phyloP scores from a whole-genome alignment of 2,888 invertebrate species.

The Panzeria rudis region DNA sequence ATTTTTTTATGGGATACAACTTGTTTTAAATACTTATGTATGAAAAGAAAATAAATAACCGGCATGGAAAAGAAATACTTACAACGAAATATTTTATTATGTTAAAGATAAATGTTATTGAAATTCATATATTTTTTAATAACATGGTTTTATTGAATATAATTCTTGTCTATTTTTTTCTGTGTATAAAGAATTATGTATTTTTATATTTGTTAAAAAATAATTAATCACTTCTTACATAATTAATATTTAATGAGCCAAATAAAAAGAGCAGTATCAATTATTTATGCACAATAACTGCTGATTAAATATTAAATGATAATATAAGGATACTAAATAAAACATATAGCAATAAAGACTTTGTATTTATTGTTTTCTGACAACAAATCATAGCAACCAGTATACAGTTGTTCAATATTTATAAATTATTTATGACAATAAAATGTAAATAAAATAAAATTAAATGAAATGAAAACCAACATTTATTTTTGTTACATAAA shows the following conservation, averaged over 20 bases:
- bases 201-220: not conserved
- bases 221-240: not conserved
- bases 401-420: not conserved
- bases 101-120: too few species aligned
- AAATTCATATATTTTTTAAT: too few species aligned
- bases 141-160: too few species aligned
- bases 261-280: slow-evolving; percentile 1
- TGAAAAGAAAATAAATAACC: too few species aligned
- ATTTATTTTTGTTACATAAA: not conserved
- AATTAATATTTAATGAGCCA: slow-evolving; percentile 32
- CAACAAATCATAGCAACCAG: not conserved
- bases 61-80: too few species aligned
- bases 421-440: slow-evolving; percentile 8
- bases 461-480: slow-evolving; percentile 10
- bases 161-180: too few species aligned
- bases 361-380: not conserved
- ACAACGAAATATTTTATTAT: too few species aligned
- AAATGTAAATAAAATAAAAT: not conserved
- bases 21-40: too few species aligned
- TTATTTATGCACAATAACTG: slow-evolving; percentile 6
- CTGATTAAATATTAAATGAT: slow-evolving; percentile 24
- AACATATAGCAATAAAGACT: not conserved
- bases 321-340: not conserved
- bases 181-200: too few species aligned
- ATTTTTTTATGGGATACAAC: too few species aligned